phyloP scores from a whole-genome alignment of 2,797 vertebrate genomes.

The Acanthurus tractus region DNA sequence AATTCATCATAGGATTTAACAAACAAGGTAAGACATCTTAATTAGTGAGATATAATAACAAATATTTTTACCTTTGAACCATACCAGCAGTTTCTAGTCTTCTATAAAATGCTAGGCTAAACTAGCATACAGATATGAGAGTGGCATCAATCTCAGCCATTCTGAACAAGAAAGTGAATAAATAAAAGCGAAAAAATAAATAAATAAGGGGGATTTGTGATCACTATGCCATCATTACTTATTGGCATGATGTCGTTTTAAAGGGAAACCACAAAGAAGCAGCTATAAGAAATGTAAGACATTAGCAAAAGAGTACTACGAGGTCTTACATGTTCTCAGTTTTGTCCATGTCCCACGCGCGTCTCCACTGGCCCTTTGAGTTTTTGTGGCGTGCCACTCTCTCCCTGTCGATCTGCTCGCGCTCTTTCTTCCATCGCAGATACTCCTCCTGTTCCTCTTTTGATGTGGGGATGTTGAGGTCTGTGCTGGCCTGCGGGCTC shows the following conservation, averaged over 20 bases:
- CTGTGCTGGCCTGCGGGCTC: conserved; percentile 70
- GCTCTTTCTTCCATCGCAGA: conserved; percentile 93
- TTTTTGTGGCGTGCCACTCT: conserved; percentile 95
- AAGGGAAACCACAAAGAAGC: not conserved
- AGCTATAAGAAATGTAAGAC: conserved; percentile 2
- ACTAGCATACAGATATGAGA: not conserved
- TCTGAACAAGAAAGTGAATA: not conserved
- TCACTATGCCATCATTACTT: not conserved
- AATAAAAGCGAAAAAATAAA: not conserved
- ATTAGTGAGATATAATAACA: not conserved
- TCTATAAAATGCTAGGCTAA: not conserved
- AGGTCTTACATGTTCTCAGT: conserved; percentile 91
- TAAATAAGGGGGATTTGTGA: not conserved
- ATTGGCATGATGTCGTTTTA: not conserved
- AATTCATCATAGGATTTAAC: not conserved
- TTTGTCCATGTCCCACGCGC: conserved; percentile 97
- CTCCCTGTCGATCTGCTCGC: conserved; percentile 94
- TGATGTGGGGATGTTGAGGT: conserved; percentile 82
- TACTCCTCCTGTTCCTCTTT: conserved; percentile 90
- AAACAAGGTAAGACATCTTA: not conserved
- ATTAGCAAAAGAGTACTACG: conserved; percentile 1
- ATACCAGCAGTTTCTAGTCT: not conserved
- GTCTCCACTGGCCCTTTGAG: conserved; percentile 95
- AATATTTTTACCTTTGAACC: not conserved
- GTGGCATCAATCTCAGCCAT: not conserved